Conservation (phyloP, 2,797 vertebrate genomes). For the Melanitta fusca region DNA sequence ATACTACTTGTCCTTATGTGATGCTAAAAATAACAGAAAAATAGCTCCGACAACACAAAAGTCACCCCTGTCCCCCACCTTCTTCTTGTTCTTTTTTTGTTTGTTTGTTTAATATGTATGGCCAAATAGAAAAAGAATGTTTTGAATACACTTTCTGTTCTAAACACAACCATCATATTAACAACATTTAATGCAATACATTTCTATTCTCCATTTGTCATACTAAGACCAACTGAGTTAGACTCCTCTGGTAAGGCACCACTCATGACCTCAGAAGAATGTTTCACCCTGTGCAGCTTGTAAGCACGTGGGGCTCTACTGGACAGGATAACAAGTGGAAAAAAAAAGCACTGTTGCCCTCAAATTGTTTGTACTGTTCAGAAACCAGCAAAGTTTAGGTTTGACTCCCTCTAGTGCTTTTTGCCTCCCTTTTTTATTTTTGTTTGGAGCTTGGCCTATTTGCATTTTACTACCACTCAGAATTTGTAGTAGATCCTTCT, state of each 20-base stretch:
- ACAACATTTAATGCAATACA: neutral
- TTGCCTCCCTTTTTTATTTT: neutral
- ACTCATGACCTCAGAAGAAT: neutral
- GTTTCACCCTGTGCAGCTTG: neutral
- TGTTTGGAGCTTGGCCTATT: neutral
- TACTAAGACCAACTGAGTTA: neutral
- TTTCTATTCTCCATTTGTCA: neutral
- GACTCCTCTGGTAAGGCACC: neutral
- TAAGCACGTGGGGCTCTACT: neutral
- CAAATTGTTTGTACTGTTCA: neutral
- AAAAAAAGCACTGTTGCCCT: neutral
- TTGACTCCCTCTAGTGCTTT: neutral
- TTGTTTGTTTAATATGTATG: neutral
- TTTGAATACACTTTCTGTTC: neutral
- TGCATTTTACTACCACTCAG: neutral
- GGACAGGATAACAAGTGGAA: neutral
- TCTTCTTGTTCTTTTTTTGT: no score
- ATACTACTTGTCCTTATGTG: neutral
- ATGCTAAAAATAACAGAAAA: neutral
- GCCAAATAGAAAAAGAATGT: neutral
- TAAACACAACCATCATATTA: neutral
- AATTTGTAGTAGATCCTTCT: neutral
- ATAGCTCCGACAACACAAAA: neutral
- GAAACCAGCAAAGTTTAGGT: neutral
- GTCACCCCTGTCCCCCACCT: neutral